Conservation (phyloP, 2,888 invertebrate species). For the Vanessa cardui region DNA sequence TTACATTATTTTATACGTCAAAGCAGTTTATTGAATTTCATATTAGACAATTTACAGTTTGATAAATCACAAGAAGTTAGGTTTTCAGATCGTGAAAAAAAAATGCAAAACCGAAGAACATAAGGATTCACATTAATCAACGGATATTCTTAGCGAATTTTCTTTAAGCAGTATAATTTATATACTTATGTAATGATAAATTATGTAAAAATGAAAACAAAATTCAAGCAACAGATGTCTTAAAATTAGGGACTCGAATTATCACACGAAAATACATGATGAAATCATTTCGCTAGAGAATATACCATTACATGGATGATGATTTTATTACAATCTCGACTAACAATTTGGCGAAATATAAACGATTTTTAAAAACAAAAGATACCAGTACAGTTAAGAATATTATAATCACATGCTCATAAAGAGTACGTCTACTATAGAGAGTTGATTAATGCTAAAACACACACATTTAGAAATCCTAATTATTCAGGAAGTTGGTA, state of each 20-base stretch:
- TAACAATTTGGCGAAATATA: neutral
- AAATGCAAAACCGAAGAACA: neutral
- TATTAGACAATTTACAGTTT: constrained; percentile 2
- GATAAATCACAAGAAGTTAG: neutral
- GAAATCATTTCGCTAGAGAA: neutral
- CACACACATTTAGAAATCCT: neutral
- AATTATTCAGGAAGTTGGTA: neutral
- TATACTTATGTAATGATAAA: neutral
- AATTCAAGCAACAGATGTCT: neutral
- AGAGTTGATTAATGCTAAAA: neutral
- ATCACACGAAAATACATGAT: neutral
- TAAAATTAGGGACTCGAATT: neutral
- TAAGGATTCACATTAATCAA: neutral
- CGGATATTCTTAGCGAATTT: neutral
- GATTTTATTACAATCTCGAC: neutral
- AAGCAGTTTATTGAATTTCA: constrained; percentile 1
- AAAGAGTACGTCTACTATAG: neutral
- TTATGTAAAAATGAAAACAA: neutral
- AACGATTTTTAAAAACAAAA: neutral
- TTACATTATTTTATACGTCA: neutral
- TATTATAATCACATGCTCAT: neutral
- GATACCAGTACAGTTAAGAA: neutral
- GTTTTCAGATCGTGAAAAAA: neutral
- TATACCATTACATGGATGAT: neutral
- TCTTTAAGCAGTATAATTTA: neutral